phyloP scores from a whole-genome alignment of 2,113 vertebrate species.

The Bubalus kerabau region DNA sequence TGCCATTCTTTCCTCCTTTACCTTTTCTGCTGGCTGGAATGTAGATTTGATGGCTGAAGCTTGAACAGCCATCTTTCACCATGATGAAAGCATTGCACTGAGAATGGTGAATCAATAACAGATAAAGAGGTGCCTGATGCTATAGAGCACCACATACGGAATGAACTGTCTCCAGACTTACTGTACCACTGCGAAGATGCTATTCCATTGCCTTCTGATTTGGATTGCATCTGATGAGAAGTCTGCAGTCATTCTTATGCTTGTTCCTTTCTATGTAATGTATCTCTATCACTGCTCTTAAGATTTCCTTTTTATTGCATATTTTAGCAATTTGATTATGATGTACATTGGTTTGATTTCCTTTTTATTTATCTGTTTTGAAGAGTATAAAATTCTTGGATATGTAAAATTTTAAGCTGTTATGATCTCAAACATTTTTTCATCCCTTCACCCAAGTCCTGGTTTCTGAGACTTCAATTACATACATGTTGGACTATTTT shows the following conservation, averaged over 20 bases:
- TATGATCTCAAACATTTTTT: not conserved
- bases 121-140: not conserved
- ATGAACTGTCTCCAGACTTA: no score
- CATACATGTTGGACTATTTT: not conserved
- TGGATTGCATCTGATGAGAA: not conserved
- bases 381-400: not conserved
- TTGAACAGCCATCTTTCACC: not conserved
- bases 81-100: not conserved
- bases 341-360: not conserved
- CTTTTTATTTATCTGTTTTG: not conserved
- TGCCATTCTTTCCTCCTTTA: not conserved
- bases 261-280: not conserved
- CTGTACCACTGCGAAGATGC: not conserved
- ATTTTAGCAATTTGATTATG: not conserved
- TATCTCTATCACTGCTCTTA: not conserved
- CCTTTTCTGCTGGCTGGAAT: not conserved
- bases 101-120: not conserved
- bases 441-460: rapidly evolving
- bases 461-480: not conserved
- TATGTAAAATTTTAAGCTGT: not conserved
- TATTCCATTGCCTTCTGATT: not conserved
- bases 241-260: not conserved
- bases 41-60: not conserved
- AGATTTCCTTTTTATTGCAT: not conserved
- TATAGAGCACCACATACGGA: rapidly evolving